Conservation (phyloP, 2,113 vertebrate species). For the Paraplagusia blochii region DNA sequence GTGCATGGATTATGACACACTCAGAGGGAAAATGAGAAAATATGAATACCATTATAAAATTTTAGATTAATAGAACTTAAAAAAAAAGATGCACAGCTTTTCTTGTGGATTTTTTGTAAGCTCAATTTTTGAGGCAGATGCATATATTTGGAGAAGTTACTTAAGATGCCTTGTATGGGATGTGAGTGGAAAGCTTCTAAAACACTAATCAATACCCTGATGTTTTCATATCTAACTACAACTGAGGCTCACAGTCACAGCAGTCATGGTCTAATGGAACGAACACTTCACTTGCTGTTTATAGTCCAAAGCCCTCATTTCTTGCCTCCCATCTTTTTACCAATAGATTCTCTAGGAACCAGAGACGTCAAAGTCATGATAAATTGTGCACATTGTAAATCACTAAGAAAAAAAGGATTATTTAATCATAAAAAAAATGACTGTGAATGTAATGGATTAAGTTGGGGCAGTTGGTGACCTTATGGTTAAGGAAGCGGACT, state of each 20-base stretch:
- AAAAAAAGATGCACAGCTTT: slow-evolving; percentile 1
- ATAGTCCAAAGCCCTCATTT: no score
- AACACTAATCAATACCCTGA: slow-evolving; percentile 46
- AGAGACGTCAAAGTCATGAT: no score
- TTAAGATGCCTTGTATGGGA: slow-evolving; percentile 59
- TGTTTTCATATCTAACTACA: slow-evolving; percentile 34
- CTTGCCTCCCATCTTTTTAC: no score
- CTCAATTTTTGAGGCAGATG: slow-evolving; percentile 41
- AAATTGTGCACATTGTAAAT: no score
- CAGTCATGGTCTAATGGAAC: no score
- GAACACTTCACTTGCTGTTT: no score
- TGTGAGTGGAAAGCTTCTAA: slow-evolving; percentile 46
- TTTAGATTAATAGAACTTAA: background rate
- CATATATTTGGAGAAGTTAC: slow-evolving; percentile 63
- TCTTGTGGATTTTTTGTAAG: slow-evolving; percentile 29
- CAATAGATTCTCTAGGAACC: background rate
- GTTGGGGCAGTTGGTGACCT: no score
- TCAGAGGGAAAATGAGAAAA: background rate
- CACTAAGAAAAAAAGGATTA: no score
- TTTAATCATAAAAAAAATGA: no score
- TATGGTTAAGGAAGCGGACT: no score
- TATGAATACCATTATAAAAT: background rate
- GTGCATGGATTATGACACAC: slow-evolving; percentile 57
- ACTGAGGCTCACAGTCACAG: slow-evolving; percentile 9
- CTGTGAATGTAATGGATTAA: no score